Evolutionary conservation across 2,113 vertebrate genomes (phyloP), one percentile per base, ranked within the genome.

Genomic region (Hepsetus odoe): DNA sequence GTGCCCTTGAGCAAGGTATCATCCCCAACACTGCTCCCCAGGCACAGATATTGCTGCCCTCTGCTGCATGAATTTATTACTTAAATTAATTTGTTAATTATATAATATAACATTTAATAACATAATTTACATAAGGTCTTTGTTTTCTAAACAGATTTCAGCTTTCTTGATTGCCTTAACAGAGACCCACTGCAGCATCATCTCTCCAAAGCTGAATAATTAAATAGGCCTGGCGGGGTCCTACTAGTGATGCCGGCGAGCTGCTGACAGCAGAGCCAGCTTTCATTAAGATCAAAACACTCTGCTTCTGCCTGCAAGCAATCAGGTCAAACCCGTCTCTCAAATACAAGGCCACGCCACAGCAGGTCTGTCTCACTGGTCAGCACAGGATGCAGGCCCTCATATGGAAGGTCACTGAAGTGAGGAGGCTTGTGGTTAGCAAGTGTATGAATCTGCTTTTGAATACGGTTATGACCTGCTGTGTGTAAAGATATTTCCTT

Each of bases 261-360:
- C 55, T 28, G 30, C 26, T 59, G 51, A 77, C 40, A 68, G 61
- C 32, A n/a, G 20, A 75, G 65, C 32, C 61, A 67, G 24, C 10
- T 20, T 69, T 77, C 13, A 77, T 69, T 58, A 59, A 24, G 18
- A 69, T 69, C 51, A 77, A 58, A 61, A 35, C 30, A 49, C 35
- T 33, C 20, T 30, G n/a, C 65, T 38, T 38, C 51, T 58, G 67
- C 58, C 9, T 1, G 46, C 51, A 28, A 40, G 75, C 65, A 30
- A 6, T 56, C 28, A 22, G 30, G 51, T 18, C 20, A 16, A 18
- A 40, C 56, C 46, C 35, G 9, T 42, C 40, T 33, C 26, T 28
- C 51, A 28, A 75, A 35, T 20, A 46, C 5, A 16, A 77, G 51
- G 30, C 40, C 53, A 77, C 30, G 33, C 40, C 44, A 77, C 46